Percentiles rank a stretch among this genome's conserved stretches.
Evolutionary conservation across 2,113 vertebrate species (phyloP).

Genomic region (Podiceps cristatus): DNA sequence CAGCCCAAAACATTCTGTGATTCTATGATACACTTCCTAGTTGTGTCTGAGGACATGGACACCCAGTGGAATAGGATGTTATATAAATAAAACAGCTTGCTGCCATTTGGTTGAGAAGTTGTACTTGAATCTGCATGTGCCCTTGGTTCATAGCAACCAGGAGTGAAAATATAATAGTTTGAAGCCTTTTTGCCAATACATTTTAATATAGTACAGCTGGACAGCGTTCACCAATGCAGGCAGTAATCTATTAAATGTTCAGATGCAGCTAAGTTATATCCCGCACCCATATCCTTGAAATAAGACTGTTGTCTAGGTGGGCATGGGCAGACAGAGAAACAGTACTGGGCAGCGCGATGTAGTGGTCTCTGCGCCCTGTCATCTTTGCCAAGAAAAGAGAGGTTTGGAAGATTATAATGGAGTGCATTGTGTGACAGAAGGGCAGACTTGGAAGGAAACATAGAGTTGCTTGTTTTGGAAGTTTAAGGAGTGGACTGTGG

Average conservation of each 20-base stretch:
- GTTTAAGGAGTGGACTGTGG: background rate
- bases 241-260: background rate
- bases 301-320: background rate
- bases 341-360: fast-evolving
- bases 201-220: background rate
- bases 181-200: background rate
- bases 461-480: background rate
- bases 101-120: background rate
- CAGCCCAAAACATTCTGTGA: too few species aligned
- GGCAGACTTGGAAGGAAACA: background rate
- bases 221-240: background rate
- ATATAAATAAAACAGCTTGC: background rate
- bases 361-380: background rate
- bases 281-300: background rate
- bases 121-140: background rate
- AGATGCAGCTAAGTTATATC: background rate
- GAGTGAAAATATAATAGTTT: background rate
- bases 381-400: background rate
- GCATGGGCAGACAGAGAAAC: background rate
- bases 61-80: background rate
- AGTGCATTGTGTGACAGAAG: background rate
- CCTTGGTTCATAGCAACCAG: background rate
- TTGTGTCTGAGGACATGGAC: background rate
- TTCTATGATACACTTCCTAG: background rate
- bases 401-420: background rate